Percentiles rank a stretch among this genome's conserved stretches.
These are phyloP conservation scores for Agriotes lineatus DNA, from an alignment of 2,888 invertebrate species.

Conservation along the genomic window DNA sequence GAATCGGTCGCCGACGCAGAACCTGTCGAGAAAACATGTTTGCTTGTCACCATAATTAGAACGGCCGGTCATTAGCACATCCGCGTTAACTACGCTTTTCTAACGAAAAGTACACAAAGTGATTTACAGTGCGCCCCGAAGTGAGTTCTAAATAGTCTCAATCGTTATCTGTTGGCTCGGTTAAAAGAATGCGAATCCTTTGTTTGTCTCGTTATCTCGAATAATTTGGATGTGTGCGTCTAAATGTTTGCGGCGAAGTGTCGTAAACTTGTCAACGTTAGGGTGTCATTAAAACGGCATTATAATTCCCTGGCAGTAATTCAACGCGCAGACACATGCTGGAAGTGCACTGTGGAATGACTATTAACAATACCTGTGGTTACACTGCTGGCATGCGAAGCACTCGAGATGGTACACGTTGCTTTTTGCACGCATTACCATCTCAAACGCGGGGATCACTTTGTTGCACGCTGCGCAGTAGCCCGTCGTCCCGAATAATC, in stretches of 20 bases:
- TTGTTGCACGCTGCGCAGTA: conserved; percentile 93
- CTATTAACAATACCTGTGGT: conserved; percentile 80
- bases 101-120: conserved; percentile 14
- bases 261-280: conserved; percentile 39
- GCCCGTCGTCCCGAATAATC: conserved; percentile 91
- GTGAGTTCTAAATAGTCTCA: conserved; percentile 25
- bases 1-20: conserved; percentile 94
- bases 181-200: conserved; percentile 4
- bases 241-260: conserved; percentile 32
- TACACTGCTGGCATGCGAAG: conserved; percentile 95
- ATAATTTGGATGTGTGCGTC: conserved; percentile 14
- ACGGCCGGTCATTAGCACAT: conserved; percentile 37
- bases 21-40: conserved; percentile 70
- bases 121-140: conserved; percentile 25
- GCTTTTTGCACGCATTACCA: conserved; percentile 94
- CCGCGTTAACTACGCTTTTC: conserved; percentile 29
- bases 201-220: neutral
- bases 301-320: conserved; percentile 51
- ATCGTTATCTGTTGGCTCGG: conserved; percentile 27
- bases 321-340: conserved; percentile 43
- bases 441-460: conserved; percentile 94
- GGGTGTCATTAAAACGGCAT: conserved; percentile 50
- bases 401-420: conserved; percentile 95
- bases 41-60: conserved; percentile 41
- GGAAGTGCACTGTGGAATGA: conserved; percentile 39